A percentile compares a stretch with the other conserved stretches of the same genome.
These are phyloP conservation scores for Orchesellides sinensis DNA, from an alignment of 2,888 invertebrate species.

Conservation along the genomic window DNA sequence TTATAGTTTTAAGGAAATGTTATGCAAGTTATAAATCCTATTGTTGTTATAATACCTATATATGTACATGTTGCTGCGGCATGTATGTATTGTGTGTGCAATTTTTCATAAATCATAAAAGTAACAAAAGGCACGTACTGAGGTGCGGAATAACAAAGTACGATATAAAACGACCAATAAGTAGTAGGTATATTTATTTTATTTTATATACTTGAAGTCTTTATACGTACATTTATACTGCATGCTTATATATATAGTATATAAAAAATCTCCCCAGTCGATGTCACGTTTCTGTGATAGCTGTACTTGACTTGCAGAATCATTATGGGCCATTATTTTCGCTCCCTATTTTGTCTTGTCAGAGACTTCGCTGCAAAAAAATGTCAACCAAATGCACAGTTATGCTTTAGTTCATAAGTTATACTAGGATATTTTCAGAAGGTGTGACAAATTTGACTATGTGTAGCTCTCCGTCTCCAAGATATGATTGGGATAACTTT, in stretches of 20 bases:
- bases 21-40: too few species aligned
- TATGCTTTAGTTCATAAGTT: not conserved
- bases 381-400: not conserved
- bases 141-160: not conserved
- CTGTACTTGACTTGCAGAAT: constrained; percentile 11
- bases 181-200: not conserved
- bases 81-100: not conserved
- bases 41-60: not conserved
- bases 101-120: not conserved
- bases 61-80: not conserved
- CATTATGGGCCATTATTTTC: constrained; percentile 18
- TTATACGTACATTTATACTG: not conserved
- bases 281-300: constrained; percentile 13
- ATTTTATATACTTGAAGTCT: not conserved
- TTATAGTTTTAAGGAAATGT: too few species aligned
- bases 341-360: constrained; percentile 9
- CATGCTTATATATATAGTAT: not conserved
- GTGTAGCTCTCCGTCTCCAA: too few species aligned
- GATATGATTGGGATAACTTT: too few species aligned
- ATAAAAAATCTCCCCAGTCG: not conserved
- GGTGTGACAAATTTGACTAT: not conserved
- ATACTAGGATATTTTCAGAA: not conserved
- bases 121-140: not conserved
- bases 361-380: not conserved
- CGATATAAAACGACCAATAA: not conserved